A percentile compares a stretch with the other conserved stretches of the same genome.
Conservation (phyloP, 2,888 invertebrate genomes). For the Lasioglossum villosulum region DNA sequence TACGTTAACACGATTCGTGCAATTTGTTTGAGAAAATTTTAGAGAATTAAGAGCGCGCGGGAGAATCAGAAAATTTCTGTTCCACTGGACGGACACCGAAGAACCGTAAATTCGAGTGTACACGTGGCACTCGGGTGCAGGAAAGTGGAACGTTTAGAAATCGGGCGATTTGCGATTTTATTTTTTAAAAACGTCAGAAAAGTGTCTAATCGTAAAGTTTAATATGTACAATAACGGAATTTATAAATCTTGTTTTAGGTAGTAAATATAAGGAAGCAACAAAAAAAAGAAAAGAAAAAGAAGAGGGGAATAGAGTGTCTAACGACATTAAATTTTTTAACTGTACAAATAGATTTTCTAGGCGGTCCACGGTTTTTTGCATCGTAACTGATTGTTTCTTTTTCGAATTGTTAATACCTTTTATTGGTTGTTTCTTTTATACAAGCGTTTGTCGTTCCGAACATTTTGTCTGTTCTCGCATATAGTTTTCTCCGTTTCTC, state of each 20-base stretch:
- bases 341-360: constrained; percentile 20
- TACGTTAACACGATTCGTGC: constrained; percentile 55
- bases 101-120: constrained; percentile 30
- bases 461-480: constrained; percentile 40
- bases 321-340: constrained; percentile 15
- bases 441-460: constrained; percentile 36
- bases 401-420: constrained; percentile 40
- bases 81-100: constrained; percentile 58
- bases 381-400: background rate
- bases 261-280: constrained; percentile 11
- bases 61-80: constrained; percentile 54
- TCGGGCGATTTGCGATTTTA: background rate
- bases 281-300: background rate
- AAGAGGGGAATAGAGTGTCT: constrained; percentile 6
- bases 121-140: background rate
- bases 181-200: background rate
- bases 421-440: constrained; percentile 34
- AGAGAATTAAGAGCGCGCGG: constrained; percentile 58
- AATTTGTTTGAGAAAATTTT: constrained; percentile 60
- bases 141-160: constrained; percentile 15
- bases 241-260: constrained; percentile 5
- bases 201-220: constrained; percentile 10
- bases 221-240: constrained; percentile 10
- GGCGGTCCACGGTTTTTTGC: constrained; percentile 13
- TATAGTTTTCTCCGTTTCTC: constrained; percentile 54